These are phyloP conservation scores for Drosophila bunnanda DNA, from an alignment of 2,888 invertebrate genomes.

Conservation along the genomic window DNA sequence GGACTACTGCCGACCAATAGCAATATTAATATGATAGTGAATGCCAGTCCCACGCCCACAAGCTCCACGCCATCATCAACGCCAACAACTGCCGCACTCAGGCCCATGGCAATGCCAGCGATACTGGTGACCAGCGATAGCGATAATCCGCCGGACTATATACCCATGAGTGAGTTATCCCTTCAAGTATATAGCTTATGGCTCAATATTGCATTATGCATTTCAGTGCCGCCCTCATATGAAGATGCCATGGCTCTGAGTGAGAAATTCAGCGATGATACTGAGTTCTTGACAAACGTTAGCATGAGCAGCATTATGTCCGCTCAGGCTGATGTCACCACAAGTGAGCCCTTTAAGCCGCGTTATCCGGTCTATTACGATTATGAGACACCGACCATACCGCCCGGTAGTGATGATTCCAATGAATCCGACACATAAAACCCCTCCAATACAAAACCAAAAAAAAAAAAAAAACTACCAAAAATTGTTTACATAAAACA, in stretches of 20 bases:
- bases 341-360: constrained; percentile 83
- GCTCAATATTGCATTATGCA: neutral
- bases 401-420: constrained; percentile 85
- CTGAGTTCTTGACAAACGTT: constrained; percentile 81
- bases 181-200: neutral
- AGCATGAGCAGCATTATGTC: constrained; percentile 83
- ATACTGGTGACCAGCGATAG: constrained; percentile 77
- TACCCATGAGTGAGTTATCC: constrained; percentile 79
- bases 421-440: constrained; percentile 78
- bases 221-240: constrained; percentile 83
- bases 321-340: constrained; percentile 72
- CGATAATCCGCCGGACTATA: constrained; percentile 84
- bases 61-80: constrained; percentile 62
- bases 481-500: constrained; percentile 36
- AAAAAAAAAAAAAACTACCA: constrained; percentile 15
- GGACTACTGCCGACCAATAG: constrained; percentile 66
- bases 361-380: constrained; percentile 84
- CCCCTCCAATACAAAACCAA: constrained; percentile 31
- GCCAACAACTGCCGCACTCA: constrained; percentile 74
- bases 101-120: constrained; percentile 71
- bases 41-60: constrained; percentile 40
- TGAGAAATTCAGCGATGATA: constrained; percentile 83
- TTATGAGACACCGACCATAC: constrained; percentile 84
- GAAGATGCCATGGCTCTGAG: constrained; percentile 84
- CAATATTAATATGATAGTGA: constrained; percentile 47